These are phyloP conservation scores for Tauraco erythrolophus DNA, from an alignment of 2,113 vertebrate genomes.

Conservation along the genomic window DNA sequence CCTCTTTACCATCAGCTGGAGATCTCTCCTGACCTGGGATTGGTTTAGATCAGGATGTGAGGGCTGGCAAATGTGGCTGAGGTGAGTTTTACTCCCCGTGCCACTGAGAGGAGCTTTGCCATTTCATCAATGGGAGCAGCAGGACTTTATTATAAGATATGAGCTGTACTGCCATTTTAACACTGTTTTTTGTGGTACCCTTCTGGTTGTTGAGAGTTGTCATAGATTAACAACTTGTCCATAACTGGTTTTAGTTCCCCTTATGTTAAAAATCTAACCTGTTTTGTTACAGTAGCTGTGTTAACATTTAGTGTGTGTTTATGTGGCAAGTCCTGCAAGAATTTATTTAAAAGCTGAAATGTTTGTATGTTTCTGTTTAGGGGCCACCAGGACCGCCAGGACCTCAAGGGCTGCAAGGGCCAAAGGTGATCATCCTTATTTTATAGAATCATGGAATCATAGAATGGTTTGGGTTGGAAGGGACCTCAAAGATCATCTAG, in stretches of 20 bases:
- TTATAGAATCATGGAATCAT: too few relatives aligned
- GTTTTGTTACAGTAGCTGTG: background rate
- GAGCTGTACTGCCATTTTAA: background rate
- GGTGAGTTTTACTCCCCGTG: background rate
- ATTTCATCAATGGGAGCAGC: background rate
- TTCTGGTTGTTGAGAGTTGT: background rate
- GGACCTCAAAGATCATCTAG: too few relatives aligned
- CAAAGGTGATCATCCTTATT: constrained; percentile 83
- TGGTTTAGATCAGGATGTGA: background rate
- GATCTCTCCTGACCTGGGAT: background rate
- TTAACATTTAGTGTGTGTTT: background rate
- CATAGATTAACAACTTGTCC: background rate
- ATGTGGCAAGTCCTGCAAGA: background rate
- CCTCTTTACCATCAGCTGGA: background rate
- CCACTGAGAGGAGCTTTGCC: background rate
- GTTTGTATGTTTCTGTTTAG: constrained; percentile 77
- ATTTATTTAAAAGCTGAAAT: background rate
- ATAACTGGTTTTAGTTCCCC: background rate
- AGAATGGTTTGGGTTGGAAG: too few relatives aligned
- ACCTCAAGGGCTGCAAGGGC: constrained; percentile 86
- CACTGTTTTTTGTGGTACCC: background rate
- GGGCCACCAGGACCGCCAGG: constrained; percentile 89
- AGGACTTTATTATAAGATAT: background rate
- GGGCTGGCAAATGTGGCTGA: background rate
- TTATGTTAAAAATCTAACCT: background rate